Evolutionary conservation across 2,113 vertebrate genomes (phyloP).

Genomic region (Clupea harengus): DNA sequence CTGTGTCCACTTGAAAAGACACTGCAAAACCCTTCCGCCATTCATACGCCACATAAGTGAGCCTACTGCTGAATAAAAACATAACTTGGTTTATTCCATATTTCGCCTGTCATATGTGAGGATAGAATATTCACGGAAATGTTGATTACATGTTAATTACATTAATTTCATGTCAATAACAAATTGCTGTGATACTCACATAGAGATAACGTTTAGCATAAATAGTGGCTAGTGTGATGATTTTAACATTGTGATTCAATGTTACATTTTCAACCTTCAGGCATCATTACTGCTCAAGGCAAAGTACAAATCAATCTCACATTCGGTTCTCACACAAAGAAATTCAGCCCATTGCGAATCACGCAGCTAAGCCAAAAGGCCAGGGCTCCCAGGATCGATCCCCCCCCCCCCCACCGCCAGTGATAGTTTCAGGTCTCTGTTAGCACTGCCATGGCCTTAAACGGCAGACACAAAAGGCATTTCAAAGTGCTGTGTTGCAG

Average conservation of each 20-base stretch:
- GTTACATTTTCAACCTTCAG: not conserved
- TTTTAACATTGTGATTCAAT: not conserved
- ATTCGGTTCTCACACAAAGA: not conserved
- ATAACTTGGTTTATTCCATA: too few relatives aligned
- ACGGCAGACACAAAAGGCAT: not conserved
- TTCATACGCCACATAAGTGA: too few relatives aligned
- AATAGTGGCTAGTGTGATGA: too few relatives aligned
- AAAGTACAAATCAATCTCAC: not conserved
- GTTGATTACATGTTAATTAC: not conserved
- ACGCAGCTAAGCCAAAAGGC: not conserved
- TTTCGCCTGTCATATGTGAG: too few relatives aligned
- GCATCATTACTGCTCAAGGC: not conserved
- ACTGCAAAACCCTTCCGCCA: too few relatives aligned
- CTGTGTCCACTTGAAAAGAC: too few relatives aligned
- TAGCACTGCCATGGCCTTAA: not conserved
- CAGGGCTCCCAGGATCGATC: not conserved
- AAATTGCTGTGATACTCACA: not conserved
- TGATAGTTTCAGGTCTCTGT: not conserved
- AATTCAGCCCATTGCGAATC: not conserved
- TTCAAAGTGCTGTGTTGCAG: not conserved
- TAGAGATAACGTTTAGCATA: too few relatives aligned
- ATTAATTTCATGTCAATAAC: not conserved
- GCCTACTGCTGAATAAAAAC: too few relatives aligned
- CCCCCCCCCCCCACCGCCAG: not conserved
- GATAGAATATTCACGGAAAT: not conserved